Evolutionary conservation across 2,797 vertebrate species (phyloP), one percentile per base, ranked within the genome.

Genomic region (Sebastes trivittatus): DNA sequence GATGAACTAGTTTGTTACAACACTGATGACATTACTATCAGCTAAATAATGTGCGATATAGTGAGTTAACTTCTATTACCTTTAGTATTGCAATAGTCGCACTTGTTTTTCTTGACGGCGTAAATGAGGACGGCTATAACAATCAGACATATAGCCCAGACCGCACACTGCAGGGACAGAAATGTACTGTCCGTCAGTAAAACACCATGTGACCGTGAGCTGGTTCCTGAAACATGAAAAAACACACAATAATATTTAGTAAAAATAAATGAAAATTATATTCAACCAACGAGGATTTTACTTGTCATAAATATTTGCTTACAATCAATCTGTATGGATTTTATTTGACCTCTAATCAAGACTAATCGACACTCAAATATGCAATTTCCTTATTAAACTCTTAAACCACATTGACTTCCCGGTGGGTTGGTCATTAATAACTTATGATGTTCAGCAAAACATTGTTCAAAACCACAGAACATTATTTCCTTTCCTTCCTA

Each of bases 61-160:
- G 2, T 4, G 14, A 22, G 0, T 16, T 1, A n/a, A 7, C 5
- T 13, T 23, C 1, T 22, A 5, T 84, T 78, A 89, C 88, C 84
- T 4, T 56, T n/a, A n/a, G 22, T 23, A 22, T n/a, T 13, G 59
- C 72, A 79, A 25, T 16, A 32, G 20, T 78, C 64, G 27, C 65
- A 80, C 10, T 58, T 59, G 20, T 25, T 30, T 22, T 52, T 77
- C 46, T 32, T 85, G 3, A 78, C 55, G 61, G 25, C 5, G 0
- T 11, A 59, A 60, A 85, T 60, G 11, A 89, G 66, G 23, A 61
- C 0, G 5, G 14, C 60, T 23, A 78, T 4, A 67, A 77, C 36
- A 0, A 66, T 1, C 38, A 82, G 8, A 68, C 74, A 16, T 25
- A 72, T 7, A 27, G 60, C 58, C 22, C 75, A 27, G 25, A 75